phyloP scores from a whole-genome alignment of 1,140 invertebrate species.

The Papilio dardanus region DNA sequence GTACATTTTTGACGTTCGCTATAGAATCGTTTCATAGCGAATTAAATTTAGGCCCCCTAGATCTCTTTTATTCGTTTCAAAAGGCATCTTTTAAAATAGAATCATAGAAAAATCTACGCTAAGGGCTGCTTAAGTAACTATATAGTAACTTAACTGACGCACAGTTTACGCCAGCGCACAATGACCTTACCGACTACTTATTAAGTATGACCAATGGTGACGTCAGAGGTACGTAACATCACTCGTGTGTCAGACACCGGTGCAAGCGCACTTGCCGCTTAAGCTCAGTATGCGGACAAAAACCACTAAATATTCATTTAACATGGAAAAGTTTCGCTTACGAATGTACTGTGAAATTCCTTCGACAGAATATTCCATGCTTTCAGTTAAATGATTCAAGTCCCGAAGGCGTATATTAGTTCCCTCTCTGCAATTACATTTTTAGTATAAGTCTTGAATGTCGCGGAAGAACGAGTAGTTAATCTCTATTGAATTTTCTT shows the following conservation, averaged over 20 bases:
- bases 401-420: constrained; percentile 31
- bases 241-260: constrained; percentile 9
- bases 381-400: constrained; percentile 29
- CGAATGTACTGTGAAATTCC: constrained; percentile 35
- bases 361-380: constrained; percentile 29
- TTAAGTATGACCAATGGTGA: constrained; percentile 35
- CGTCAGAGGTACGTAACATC: constrained; percentile 2
- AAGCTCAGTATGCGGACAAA: constrained; percentile 17
- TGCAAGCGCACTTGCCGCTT: constrained; percentile 10
- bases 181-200: constrained; percentile 16
- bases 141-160: background rate
- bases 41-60: too few species aligned
- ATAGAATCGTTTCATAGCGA: too few species aligned
- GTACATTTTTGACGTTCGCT: too few species aligned
- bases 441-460: constrained; percentile 25
- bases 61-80: too few species aligned
- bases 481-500: background rate
- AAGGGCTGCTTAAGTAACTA: background rate
- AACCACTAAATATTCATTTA: constrained; percentile 8
- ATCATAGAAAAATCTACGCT: too few species aligned
- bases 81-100: too few species aligned
- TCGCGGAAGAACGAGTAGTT: background rate
- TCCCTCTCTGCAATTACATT: background rate
- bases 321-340: constrained; percentile 32
- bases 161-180: background rate